These are phyloP conservation scores for Mustelus asterias DNA, from an alignment of 2,113 vertebrate species.

Conservation along the genomic window DNA sequence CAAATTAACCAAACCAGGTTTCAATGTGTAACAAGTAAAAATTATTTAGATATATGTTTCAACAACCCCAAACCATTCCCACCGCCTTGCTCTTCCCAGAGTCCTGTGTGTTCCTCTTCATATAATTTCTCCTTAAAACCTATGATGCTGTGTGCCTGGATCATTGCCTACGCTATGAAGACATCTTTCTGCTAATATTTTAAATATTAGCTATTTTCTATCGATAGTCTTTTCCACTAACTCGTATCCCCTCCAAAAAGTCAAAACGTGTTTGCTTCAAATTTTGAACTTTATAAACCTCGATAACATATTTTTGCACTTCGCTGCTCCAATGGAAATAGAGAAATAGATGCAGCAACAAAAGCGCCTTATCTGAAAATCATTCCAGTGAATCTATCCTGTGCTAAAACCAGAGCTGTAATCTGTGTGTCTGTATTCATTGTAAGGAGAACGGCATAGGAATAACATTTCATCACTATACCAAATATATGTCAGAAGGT, in stretches of 20 bases:
- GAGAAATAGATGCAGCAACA: background rate
- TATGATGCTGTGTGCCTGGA: background rate
- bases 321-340: background rate
- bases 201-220: background rate
- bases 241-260: too few species aligned
- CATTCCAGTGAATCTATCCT: background rate
- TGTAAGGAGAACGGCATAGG: background rate
- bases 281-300: background rate
- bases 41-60: background rate
- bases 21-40: background rate
- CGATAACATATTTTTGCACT: background rate
- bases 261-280: background rate
- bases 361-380: background rate
- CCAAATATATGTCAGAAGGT: background rate
- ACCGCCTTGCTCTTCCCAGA: background rate
- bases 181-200: background rate
- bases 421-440: background rate
- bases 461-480: background rate
- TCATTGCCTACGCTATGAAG: background rate
- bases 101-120: background rate
- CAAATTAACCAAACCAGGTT: background rate
- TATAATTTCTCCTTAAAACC: background rate
- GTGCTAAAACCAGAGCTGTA: background rate
- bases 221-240: background rate
- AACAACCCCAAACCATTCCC: background rate